Evolutionary conservation across 2,113 vertebrate genomes (phyloP), one percentile per base, ranked within the genome.

Genomic region (Pheucticus melanocephalus): DNA sequence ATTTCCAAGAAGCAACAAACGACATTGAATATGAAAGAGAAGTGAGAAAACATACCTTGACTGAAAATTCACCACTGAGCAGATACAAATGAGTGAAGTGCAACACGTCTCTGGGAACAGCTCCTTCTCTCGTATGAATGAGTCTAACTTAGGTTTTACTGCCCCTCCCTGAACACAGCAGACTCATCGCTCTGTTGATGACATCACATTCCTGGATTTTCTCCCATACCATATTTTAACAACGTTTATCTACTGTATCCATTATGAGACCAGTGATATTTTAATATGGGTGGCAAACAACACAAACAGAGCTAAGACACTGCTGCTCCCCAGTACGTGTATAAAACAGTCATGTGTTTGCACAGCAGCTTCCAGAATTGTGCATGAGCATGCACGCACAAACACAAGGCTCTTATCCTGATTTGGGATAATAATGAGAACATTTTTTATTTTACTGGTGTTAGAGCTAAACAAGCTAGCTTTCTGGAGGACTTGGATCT

Each of bases 171-270:
- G 69, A 87, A 73, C n/a, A 76, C 48, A 91, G 84, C 47, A 92
- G 86, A 83, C 93, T 94, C 95, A 96, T 92, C 39, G 79, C 92
- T 75, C 90, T 80, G 18, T 51, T 79, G 88, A 75, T 95, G 96
- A 97, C 79, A 75, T 97, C 95, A 96, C 4, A 54, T 40, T 95
- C 88, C 86, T 96, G 95, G 95, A 86, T 92, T 96, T 96, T 86
- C 48, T 96, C 84, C 83, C 75, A 44, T 51, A 31, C 47, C 45
- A 5, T 73, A 71, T 56, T 42, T 66, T 63, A 92, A 92, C 88
- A 84, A 8, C 22, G 1, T 80, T 92, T 90, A 33, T 66, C 31
- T 77, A 27, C 33, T 75, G 19, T 54, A 40, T 59, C 56, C 28
- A 75, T 10, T 57, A 25, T 44, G 61, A 94, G 47, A 75, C 45